Base-by-base conservation (phyloP, 2,888 invertebrate species). In the Omphaloscelis lunosa region DNA sequence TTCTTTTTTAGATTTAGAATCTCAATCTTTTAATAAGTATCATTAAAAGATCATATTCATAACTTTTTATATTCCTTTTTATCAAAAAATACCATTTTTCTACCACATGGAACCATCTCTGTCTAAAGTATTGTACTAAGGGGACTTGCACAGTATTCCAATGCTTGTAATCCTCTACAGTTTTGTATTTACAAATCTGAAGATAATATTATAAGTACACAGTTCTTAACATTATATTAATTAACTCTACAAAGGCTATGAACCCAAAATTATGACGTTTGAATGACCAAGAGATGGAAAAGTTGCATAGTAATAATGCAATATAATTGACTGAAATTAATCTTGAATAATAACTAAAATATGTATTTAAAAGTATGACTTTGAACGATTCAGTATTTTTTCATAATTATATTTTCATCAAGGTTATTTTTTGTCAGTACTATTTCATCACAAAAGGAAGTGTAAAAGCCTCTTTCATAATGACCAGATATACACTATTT, bases 101-200 rank as follows among this genome's bases (percentile, higher is more conserved):
- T 73, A 73, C 51, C 29, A 27, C 9, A 77, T 11, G 51, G 85
- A 77, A 82, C 85, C 68, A 76, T 80, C 80, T 77, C 80, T 83
- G 80, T 29, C 11, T 72, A 17, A 74, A 87, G 75, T 80, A 81
- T 77, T 83, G 83, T 84, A 77, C 65, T 76, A 75, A 59, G 73
- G 85, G 87, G 90, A 85, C 88, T 90, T 89, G 90, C 86, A 78
- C 71, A 62, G 69, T 86, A 86, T 81, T 85, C 76, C 78, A 61
- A 68, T 69, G 34, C 77, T 82, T 80, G 72, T 79, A 73, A 78
- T 71, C 66, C 61, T 27, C 48, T 71, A 63, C 51, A 58, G 63
- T 29, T 59, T 72, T 71, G 20, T 63, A 61, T 11, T 20, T 17
- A 71, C 27, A 69, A 61, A 62, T 1, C 51, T 75, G 39, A 75